Evolutionary conservation across 2,888 invertebrate genomes (phyloP), one percentile per base, ranked within the genome.

Genomic region (Monochamus alternatus): DNA sequence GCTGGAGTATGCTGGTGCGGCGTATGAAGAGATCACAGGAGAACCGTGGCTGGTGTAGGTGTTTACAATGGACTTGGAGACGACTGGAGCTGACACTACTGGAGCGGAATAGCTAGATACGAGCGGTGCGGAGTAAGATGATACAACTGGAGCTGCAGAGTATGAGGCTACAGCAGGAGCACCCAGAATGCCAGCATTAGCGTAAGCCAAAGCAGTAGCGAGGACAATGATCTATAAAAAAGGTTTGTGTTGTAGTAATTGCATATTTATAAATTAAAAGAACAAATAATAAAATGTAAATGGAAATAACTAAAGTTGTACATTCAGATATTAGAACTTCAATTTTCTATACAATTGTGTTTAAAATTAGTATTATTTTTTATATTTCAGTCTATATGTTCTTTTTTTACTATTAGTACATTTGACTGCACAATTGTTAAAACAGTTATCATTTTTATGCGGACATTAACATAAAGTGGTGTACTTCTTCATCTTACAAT

Each of bases 121-220:
- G 0, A 47, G 47, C 9, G 47, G 47, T 81, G 88, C 5, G 12
- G 79, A 73, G 8, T 76, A 74, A 22, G 79, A 74, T 9, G 75
- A 72, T 5, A 75, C 77, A 9, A 76, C 67, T 3, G 84, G 81
- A 52, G 80, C 76, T 9, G 81, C 69, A 5, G 84, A 83, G 65
- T 84, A 84, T 10, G 81, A 79, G 12, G 81, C 81, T 68, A 80
- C 77, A 2, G 81, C 81, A 9, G 84, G 82, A 31, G 78, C 79
- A 32, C 76, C 78, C 14, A 93, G 86, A 82, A 90, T 86, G 78
- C 93, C 93, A 66, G 93, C 93, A 84, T 90, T 91, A 84, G 91
- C 92, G 80, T 91, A 90, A 82, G 92, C 91, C 87, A 92, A 90
- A 82, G 91, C 89, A 87, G 92, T 90, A 85, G 91, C 88, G 84